Evolutionary conservation across 2,888 invertebrate species (phyloP).

Genomic region (Parnassius orleans): DNA sequence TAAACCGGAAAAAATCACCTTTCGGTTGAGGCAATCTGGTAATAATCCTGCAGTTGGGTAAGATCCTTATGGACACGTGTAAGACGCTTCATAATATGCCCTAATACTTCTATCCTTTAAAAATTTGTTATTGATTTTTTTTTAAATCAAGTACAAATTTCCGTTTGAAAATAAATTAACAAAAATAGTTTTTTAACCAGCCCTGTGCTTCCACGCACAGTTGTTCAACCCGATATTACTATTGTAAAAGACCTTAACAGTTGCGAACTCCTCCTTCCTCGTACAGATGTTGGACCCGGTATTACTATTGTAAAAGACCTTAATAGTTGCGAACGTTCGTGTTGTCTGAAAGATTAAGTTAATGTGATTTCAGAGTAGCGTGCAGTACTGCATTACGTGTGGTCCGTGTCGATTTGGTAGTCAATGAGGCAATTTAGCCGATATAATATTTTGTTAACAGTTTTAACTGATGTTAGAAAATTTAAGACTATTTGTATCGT

Average conservation of each 20-base stretch:
- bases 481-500: neutral
- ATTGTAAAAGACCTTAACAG: no score
- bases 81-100: no score
- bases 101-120: no score
- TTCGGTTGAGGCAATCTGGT: no score
- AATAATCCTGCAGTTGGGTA: no score
- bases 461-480: conserved; percentile 3
- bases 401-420: conserved; percentile 58
- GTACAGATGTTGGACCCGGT: conserved; percentile 37
- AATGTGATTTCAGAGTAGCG: conserved; percentile 57
- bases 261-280: neutral
- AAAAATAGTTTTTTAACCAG: no score
- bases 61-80: no score
- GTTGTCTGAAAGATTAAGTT: conserved; percentile 57
- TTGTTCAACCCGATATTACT: no score
- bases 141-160: no score
- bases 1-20: no score
- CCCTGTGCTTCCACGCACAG: neutral
- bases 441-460: conserved; percentile 30
- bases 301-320: conserved; percentile 51
- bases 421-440: conserved; percentile 60
- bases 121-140: no score
- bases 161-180: no score
- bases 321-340: conserved; percentile 56
- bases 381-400: conserved; percentile 47